Conservation (phyloP, 1,140 invertebrate genomes). For the Nylanderia fulva region DNA sequence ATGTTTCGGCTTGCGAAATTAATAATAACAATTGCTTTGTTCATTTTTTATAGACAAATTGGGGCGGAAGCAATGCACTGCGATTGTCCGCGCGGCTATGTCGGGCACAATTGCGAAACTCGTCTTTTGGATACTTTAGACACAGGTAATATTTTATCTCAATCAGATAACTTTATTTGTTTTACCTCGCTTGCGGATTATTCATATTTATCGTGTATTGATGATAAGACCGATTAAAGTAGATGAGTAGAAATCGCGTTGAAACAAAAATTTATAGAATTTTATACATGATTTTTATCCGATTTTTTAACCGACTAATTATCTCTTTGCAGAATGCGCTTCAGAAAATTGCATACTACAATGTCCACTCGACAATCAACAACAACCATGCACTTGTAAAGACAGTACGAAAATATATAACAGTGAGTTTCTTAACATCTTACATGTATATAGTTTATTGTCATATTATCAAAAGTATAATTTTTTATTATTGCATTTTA, state of each 20-base stretch:
- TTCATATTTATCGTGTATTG: not conserved
- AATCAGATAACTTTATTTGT: not conserved
- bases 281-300: too few species aligned
- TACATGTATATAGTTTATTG: not conserved
- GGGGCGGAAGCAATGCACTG: conserved; percentile 90
- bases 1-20: not conserved
- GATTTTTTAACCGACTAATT: not conserved
- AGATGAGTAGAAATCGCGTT: not conserved
- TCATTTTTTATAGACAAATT: conserved; percentile 88
- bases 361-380: conserved; percentile 69
- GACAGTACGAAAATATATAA: conserved; percentile 70
- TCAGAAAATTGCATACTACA: conserved; percentile 77
- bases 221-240: not conserved
- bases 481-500: not conserved
- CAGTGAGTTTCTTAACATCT: conserved; percentile 55
- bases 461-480: too few species aligned
- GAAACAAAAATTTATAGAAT: conserved; percentile 3
- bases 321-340: conserved; percentile 72
- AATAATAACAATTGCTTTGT: not conserved
- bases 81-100: conserved; percentile 88
- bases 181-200: not conserved
- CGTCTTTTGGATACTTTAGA: conserved; percentile 84
- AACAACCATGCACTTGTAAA: conserved; percentile 74
- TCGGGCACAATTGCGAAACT: conserved; percentile 89
- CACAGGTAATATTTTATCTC: conserved; percentile 66